Conservation (phyloP, 2,113 vertebrate species). For the Microcebus tavaratra region DNA sequence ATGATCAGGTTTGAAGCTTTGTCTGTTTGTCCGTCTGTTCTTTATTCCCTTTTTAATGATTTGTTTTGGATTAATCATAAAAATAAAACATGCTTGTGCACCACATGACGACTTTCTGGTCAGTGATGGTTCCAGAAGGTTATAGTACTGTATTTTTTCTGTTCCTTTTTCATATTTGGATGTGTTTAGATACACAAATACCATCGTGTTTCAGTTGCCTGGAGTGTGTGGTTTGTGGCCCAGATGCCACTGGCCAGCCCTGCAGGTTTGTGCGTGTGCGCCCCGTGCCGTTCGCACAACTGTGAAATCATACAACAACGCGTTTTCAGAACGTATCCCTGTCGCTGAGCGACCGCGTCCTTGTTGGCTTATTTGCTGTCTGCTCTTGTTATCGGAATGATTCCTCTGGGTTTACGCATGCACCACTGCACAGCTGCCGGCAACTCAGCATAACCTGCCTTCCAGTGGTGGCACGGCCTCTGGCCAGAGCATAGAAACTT, state of each 20-base stretch:
- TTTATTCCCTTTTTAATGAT: not conserved
- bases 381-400: accelerated
- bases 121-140: not conserved
- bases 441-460: accelerated
- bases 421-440: accelerated
- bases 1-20: not conserved
- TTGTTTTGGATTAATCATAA: not conserved
- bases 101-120: not conserved
- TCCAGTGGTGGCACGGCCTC: accelerated
- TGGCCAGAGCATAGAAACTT: accelerated
- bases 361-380: not conserved
- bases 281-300: no score
- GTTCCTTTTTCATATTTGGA: not conserved
- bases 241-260: no score
- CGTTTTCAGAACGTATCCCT: no score
- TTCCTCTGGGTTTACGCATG: accelerated
- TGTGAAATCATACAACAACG: no score
- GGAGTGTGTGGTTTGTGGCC: not conserved
- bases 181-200: not conserved
- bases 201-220: not conserved
- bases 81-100: not conserved
- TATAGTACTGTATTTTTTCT: not conserved
- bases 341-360: not conserved
- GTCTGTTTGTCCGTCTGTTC: not conserved
- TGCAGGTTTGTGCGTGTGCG: no score